These are phyloP conservation scores for Hiodon tergisus DNA, from an alignment of 2,113 vertebrate genomes.

Conservation along the genomic window DNA sequence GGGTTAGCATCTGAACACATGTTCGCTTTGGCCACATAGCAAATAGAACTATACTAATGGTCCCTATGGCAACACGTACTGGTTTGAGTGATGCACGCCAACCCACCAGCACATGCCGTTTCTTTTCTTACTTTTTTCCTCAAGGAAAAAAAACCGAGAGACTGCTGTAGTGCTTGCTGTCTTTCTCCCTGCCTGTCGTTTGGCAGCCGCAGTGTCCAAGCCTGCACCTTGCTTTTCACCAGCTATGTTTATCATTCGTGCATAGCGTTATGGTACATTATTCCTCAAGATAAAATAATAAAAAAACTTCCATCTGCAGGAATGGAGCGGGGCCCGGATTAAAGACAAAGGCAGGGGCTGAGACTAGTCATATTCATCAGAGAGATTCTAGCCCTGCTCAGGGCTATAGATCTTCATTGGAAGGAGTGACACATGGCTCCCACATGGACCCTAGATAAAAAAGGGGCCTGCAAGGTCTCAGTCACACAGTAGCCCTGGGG, in stretches of 20 bases:
- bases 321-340: constrained; percentile 58
- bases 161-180: neutral
- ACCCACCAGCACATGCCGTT: neutral
- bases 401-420: constrained; percentile 53
- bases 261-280: constrained; percentile 41
- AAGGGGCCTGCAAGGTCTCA: constrained; percentile 43
- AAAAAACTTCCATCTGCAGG: constrained; percentile 57
- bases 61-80: too few relatives aligned
- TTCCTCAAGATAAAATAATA: constrained; percentile 50
- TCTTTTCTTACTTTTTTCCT: neutral
- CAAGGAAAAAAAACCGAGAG: neutral
- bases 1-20: neutral
- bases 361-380: constrained; percentile 37
- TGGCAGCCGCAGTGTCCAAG: neutral
- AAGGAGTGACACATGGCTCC: constrained; percentile 56
- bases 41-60: too few relatives aligned
- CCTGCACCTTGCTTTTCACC: constrained; percentile 24
- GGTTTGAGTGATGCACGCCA: neutral
- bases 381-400: constrained; percentile 34
- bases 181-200: neutral
- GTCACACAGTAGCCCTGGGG: constrained; percentile 47
- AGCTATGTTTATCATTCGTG: constrained; percentile 30
- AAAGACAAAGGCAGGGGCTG: constrained; percentile 58
- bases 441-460: constrained; percentile 54
- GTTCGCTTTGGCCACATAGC: neutral